Conservation (phyloP, 2,888 invertebrate species). For the Protula sp. region DNA sequence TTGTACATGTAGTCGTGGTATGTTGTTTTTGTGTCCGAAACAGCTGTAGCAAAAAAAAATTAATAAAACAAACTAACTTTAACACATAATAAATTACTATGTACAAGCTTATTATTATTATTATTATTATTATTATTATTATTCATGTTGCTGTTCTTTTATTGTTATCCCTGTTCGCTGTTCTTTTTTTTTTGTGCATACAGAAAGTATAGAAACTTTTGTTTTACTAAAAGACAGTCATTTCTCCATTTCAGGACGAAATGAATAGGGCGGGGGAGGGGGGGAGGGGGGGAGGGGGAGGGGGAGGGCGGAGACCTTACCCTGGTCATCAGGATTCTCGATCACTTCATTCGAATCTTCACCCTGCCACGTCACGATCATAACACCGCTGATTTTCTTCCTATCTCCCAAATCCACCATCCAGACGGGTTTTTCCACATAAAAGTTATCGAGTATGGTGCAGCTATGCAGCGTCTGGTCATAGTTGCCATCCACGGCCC, state of each 20-base stretch:
- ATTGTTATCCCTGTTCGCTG: not conserved
- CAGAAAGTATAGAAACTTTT: too few relatives aligned
- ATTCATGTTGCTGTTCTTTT: not conserved
- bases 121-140: not conserved
- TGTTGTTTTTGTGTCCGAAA: constrained; percentile 12
- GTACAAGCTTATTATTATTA: too few relatives aligned
- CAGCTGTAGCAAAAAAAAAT: too few relatives aligned
- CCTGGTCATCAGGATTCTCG: too few relatives aligned
- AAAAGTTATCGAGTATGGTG: constrained; percentile 58
- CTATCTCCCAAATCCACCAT: constrained; percentile 57
- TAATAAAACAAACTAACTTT: not conserved
- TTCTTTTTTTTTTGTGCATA: too few relatives aligned
- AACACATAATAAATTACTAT: not conserved
- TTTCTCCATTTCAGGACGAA: too few relatives aligned
- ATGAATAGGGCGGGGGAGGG: too few relatives aligned
- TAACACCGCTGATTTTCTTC: constrained; percentile 53
- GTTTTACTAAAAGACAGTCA: too few relatives aligned
- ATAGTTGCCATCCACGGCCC: constrained; percentile 57
- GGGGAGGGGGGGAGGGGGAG: too few relatives aligned
- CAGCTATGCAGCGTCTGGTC: constrained; percentile 53
- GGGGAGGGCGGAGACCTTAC: too few relatives aligned
- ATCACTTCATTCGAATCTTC: too few relatives aligned
- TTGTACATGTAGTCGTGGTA: constrained; percentile 55
- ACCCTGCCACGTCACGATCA: constrained; percentile 56
- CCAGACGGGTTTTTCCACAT: constrained; percentile 58